phyloP scores from a whole-genome alignment of 2,888 invertebrate species.

The Meghimatium bilineatum region DNA sequence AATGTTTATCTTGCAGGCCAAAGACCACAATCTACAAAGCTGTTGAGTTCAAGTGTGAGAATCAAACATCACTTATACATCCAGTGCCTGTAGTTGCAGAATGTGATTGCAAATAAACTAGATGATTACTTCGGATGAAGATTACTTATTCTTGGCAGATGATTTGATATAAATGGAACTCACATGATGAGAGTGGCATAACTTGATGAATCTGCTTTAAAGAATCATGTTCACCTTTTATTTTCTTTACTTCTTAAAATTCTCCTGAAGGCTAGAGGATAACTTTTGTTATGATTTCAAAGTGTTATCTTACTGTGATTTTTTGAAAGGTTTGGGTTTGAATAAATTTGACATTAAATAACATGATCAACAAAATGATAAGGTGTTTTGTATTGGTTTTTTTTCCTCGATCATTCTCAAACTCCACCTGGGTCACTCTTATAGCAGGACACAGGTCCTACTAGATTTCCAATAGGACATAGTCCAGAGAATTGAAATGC shows the following conservation, averaged over 20 bases:
- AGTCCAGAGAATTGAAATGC: too few relatives aligned
- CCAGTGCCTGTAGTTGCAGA: neutral
- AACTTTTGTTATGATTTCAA: neutral
- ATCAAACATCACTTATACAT: constrained; percentile 2
- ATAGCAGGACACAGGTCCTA: too few relatives aligned
- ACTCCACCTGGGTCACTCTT: too few relatives aligned
- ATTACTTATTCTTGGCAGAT: too few relatives aligned
- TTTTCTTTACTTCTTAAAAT: neutral
- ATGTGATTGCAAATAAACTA: constrained; percentile 19
- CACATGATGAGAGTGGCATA: too few relatives aligned
- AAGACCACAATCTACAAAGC: neutral
- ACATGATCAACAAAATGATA: too few relatives aligned
- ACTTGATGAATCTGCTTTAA: neutral
- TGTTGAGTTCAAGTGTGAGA: constrained; percentile 26
- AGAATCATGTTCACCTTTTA: neutral
- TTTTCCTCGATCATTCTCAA: too few relatives aligned
- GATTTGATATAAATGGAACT: too few relatives aligned
- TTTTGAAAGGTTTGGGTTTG: neutral
- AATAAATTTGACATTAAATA: neutral
- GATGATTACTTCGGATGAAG: neutral
- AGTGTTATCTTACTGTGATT: neutral
- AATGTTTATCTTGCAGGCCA: constrained; percentile 34
- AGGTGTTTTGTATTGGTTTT: too few relatives aligned
- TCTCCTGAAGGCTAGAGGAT: neutral
- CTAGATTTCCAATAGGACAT: too few relatives aligned